phyloP scores from a whole-genome alignment of 2,888 invertebrate species.

The Villa cingulata region DNA sequence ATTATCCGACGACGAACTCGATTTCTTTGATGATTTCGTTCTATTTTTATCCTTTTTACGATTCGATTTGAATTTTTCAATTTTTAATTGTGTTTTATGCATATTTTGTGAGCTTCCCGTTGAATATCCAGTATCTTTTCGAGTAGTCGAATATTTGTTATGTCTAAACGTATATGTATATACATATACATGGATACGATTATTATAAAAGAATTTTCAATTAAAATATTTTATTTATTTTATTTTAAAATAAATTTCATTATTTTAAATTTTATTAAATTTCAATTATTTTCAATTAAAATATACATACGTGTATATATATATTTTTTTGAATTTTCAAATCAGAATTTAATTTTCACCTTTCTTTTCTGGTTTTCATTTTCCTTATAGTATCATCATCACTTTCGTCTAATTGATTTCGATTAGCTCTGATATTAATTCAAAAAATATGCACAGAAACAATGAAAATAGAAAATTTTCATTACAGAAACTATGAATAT shows the following conservation, averaged over 20 bases:
- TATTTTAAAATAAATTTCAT: too few relatives aligned
- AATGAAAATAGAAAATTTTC: too few relatives aligned
- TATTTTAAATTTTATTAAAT: too few relatives aligned
- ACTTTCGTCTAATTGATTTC: constrained; percentile 2
- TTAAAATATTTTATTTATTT: too few relatives aligned
- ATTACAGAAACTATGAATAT: neutral
- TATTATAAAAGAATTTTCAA: too few relatives aligned
- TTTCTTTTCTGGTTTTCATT: neutral
- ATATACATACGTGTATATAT: too few relatives aligned
- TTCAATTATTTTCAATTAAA: too few relatives aligned
- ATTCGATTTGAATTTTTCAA: constrained; percentile 21
- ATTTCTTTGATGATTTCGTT: constrained; percentile 24
- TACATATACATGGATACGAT: too few relatives aligned
- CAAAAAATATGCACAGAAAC: neutral
- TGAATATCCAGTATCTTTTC: constrained; percentile 55
- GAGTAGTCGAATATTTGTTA: constrained; percentile 28
- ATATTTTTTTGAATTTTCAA: too few relatives aligned
- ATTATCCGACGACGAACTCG: neutral
- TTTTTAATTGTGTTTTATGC: constrained; percentile 2
- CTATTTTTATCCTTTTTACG: constrained; percentile 32
- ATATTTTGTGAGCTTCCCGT: constrained; percentile 47
- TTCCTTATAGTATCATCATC: constrained; percentile 6
- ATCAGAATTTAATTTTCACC: too few relatives aligned
- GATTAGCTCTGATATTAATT: neutral
- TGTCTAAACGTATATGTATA: constrained; percentile 1